Base-by-base conservation (phyloP, 1,140 invertebrate species). In the Eulimnadia texana region DNA sequence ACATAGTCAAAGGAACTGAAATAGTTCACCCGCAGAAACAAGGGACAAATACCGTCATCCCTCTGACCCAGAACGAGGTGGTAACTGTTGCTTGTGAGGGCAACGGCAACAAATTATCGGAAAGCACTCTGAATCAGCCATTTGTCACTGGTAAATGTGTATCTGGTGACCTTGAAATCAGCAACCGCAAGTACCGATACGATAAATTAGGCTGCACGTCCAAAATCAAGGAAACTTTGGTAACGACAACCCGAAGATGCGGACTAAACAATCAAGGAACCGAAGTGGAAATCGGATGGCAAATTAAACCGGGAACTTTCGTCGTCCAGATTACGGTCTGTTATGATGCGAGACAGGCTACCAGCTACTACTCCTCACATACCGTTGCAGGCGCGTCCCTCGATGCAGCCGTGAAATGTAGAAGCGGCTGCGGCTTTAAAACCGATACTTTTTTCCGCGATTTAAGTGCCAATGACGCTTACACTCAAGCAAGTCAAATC, bases 11-110 rank as follows among this genome's bases (percentile, higher is more conserved):
- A n/a, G n/a, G n/a, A n/a, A n/a, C n/a, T n/a, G n/a, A n/a, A n/a
- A n/a, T n/a, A n/a, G n/a, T n/a, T n/a, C n/a, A n/a, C n/a, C n/a
- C n/a, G n/a, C n/a, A n/a, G n/a, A n/a, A n/a, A n/a, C n/a, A n/a
- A n/a, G n/a, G n/a, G n/a, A n/a, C n/a, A n/a, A n/a, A n/a, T n/a
- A n/a, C n/a, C n/a, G n/a, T n/a, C n/a, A n/a, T n/a, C n/a, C n/a
- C n/a, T n/a, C n/a, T n/a, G n/a, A n/a, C n/a, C n/a, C n/a, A n/a
- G n/a, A n/a, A n/a, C n/a, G n/a, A n/a, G n/a, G n/a, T n/a, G n/a
- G n/a, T n/a, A n/a, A 61, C 62, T 20, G 24, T 63, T 11, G 55
- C 28, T 24, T 63, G 62, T n/a, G 42, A 50, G 47, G 62, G 62
- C 22, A 33, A 20, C 20, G 58, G 62, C 10, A 25, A 63, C 52